Evolutionary conservation across 2,113 vertebrate genomes (phyloP).

Genomic region (Mola mola): DNA sequence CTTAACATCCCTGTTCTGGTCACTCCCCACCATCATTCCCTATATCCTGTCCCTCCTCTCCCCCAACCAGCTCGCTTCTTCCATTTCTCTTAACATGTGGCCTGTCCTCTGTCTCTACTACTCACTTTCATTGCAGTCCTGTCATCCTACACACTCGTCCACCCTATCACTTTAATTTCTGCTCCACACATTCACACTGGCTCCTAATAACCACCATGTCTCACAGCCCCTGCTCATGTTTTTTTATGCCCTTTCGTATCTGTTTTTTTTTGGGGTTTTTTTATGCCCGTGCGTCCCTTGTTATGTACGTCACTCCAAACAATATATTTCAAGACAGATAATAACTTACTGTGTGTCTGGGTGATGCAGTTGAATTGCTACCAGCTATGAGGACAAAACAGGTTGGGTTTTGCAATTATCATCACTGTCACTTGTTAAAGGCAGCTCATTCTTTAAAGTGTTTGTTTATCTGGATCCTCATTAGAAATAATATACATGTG

Average conservation of each 20-base stretch:
- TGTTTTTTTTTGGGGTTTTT: conserved; percentile 21
- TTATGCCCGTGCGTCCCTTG: not conserved
- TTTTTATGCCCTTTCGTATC: conserved; percentile 29
- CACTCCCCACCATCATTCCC: not conserved
- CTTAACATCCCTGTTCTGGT: not conserved
- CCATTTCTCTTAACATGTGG: conserved; percentile 17
- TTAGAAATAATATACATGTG: not conserved
- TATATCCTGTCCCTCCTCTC: not conserved
- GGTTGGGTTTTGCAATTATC: too few species aligned
- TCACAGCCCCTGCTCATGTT: conserved; percentile 27
- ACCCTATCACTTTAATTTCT: conserved; percentile 57
- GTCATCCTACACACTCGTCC: conserved; percentile 36
- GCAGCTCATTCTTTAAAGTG: too few species aligned
- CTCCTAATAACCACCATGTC: conserved; percentile 15
- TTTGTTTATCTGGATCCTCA: too few species aligned
- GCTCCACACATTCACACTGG: conserved; percentile 30
- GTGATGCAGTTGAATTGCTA: too few species aligned
- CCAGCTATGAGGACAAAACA: too few species aligned
- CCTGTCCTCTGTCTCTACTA: conserved; percentile 25
- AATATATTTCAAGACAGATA: not conserved
- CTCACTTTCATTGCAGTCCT: conserved; percentile 30
- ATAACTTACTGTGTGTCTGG: conserved; percentile 2
- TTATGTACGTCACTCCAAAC: conserved; percentile 25
- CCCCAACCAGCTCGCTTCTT: not conserved
- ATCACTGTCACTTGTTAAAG: too few species aligned